Evolutionary conservation across 2,888 invertebrate genomes (phyloP).

Genomic region (Autographa gamma): DNA sequence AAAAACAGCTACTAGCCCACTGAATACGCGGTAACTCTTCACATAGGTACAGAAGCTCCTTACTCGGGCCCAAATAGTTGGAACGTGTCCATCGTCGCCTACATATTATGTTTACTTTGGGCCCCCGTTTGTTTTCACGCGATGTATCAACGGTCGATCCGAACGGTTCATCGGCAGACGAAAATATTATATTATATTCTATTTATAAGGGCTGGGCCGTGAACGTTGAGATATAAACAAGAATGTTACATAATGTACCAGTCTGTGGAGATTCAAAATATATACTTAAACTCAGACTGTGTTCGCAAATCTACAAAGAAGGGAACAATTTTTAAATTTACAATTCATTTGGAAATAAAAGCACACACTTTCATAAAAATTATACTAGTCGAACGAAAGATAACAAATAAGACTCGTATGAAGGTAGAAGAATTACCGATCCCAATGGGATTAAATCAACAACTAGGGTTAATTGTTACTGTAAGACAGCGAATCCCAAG

Average conservation of each 20-base stretch:
- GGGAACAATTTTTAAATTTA: no score
- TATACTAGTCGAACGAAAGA: no score
- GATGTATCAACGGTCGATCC: slow-evolving; percentile 26
- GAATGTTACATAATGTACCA: slow-evolving; percentile 19
- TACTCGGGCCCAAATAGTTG: slow-evolving; percentile 53
- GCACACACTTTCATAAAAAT: no score
- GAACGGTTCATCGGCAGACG: slow-evolving; percentile 35
- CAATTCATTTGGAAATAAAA: no score
- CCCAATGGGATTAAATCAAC: not conserved
- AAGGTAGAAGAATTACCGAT: not conserved
- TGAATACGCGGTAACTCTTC: not conserved
- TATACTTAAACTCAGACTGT: not conserved
- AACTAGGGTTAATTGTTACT: not conserved
- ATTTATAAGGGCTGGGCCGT: slow-evolving; percentile 25
- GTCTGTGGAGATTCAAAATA: not conserved
- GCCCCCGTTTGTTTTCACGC: slow-evolving; percentile 66
- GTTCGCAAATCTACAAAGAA: no score
- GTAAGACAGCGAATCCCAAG: not conserved
- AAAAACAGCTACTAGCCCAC: not conserved
- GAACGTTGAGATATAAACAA: slow-evolving; percentile 14
- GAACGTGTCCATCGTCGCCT: slow-evolving; percentile 68
- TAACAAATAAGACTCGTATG: not conserved
- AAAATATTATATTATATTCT: slow-evolving; percentile 46
- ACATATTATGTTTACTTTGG: slow-evolving; percentile 72
- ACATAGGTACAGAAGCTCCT: slow-evolving; percentile 13